A percentile compares a stretch with the other conserved stretches of the same genome.
phyloP scores from a whole-genome alignment of 2,888 invertebrate species.

The Endotricha flammealis region DNA sequence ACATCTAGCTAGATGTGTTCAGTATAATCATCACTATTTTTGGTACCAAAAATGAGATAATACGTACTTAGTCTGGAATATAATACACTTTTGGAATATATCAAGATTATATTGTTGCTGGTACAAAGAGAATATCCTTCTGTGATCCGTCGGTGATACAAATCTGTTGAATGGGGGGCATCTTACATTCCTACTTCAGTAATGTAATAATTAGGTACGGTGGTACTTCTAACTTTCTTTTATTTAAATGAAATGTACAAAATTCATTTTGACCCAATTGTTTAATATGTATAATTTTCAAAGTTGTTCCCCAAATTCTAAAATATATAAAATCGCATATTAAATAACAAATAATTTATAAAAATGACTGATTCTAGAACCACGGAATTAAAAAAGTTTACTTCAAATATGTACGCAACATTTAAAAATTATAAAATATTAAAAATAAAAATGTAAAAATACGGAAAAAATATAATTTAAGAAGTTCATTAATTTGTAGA shows the following conservation, averaged over 20 bases:
- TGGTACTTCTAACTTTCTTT: too few species aligned
- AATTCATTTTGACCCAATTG: too few species aligned
- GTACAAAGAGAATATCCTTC: conserved; percentile 28
- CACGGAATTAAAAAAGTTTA: conserved; percentile 15
- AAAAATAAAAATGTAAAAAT: conserved; percentile 11
- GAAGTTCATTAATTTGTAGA: conserved; percentile 1
- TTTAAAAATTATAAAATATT: conserved; percentile 13
- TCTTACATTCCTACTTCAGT: too few species aligned
- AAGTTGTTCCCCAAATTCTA: too few species aligned
- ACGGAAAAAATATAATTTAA: not conserved
- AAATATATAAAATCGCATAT: too few species aligned
- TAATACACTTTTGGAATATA: conserved; percentile 20
- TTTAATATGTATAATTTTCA: too few species aligned
- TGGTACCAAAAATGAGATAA: conserved; percentile 60
- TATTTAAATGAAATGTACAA: too few species aligned
- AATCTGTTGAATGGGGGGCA: conserved; percentile 2
- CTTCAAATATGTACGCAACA: too few species aligned
- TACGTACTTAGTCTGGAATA: conserved; percentile 36
- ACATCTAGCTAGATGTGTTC: conserved; percentile 75
- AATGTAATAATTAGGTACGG: too few species aligned
- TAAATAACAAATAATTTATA: too few species aligned
- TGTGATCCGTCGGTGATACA: conserved; percentile 28
- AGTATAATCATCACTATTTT: conserved; percentile 73
- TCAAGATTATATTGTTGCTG: conserved; percentile 19
- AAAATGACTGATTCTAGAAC: conserved; percentile 26